Evolutionary conservation across 2,113 vertebrate genomes (phyloP).

Genomic region (Cervus canadensis): DNA sequence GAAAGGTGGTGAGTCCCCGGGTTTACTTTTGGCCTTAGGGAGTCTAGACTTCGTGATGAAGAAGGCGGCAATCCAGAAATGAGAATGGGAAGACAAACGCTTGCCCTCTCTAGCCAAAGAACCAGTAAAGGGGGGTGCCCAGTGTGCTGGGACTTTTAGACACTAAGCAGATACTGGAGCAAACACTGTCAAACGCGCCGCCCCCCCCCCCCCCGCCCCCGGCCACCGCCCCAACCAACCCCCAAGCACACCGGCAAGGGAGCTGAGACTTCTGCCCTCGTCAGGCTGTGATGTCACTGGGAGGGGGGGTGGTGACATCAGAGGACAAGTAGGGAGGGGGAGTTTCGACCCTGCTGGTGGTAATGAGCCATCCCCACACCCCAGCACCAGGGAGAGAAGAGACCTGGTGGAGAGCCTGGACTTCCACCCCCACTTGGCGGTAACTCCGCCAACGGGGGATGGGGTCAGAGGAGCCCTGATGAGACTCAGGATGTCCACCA

Average conservation of each 20-base stretch:
- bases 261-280: background rate
- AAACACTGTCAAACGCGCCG: background rate
- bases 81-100: background rate
- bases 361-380: background rate
- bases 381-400: background rate
- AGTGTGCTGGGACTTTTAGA: background rate
- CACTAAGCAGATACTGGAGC: background rate
- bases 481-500: background rate
- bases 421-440: background rate
- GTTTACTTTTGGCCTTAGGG: background rate
- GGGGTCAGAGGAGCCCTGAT: background rate
- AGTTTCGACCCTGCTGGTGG: background rate
- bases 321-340: background rate
- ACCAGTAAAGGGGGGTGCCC: background rate
- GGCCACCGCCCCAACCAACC: too few species aligned
- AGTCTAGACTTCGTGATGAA: background rate
- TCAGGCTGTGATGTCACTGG: background rate
- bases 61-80: background rate
- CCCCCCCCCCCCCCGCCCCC: too few species aligned
- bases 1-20: background rate
- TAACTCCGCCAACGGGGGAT: background rate
- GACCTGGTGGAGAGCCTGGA: background rate
- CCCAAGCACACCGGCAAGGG: background rate
- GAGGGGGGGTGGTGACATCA: fast-evolving
- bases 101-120: background rate